A percentile compares a stretch with the other conserved stretches of the same genome.
These are phyloP conservation scores for Pygoscelis antarcticus DNA, from an alignment of 2,113 vertebrate genomes.

Conservation along the genomic window DNA sequence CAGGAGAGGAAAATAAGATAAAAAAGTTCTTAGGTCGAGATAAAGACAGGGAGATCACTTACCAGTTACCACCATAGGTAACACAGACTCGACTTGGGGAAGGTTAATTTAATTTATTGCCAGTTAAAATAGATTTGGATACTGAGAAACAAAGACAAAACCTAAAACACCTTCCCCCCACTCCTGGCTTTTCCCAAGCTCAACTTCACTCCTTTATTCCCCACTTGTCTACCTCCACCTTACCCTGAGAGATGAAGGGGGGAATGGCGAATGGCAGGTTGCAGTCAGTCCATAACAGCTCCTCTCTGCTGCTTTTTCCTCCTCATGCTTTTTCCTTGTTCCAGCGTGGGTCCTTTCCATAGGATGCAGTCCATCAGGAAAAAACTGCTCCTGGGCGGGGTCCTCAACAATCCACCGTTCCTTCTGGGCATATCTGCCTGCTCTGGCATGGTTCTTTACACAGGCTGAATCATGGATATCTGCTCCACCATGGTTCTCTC, in stretches of 20 bases:
- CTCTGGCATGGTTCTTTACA: background rate
- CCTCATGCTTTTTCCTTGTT: background rate
- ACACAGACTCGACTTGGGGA: background rate
- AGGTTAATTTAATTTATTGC: background rate
- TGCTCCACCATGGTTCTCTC: background rate
- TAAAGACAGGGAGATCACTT: background rate
- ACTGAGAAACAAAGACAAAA: background rate
- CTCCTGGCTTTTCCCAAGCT: background rate
- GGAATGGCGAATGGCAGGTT: accelerated
- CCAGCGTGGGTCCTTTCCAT: background rate
- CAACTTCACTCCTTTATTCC: background rate
- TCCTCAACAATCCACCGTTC: background rate
- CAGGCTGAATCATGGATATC: background rate
- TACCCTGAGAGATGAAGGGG: background rate
- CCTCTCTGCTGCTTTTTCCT: background rate
- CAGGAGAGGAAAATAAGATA: background rate
- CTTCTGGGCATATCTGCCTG: background rate
- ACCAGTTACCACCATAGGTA: background rate
- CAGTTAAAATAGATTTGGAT: background rate
- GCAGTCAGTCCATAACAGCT: background rate
- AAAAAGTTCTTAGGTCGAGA: background rate
- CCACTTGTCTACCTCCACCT: accelerated
- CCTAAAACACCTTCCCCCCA: background rate
- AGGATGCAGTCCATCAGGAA: background rate
- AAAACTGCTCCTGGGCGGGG: background rate